Evolutionary conservation across 2,888 invertebrate species (phyloP).

Genomic region (Apodemia zela): DNA sequence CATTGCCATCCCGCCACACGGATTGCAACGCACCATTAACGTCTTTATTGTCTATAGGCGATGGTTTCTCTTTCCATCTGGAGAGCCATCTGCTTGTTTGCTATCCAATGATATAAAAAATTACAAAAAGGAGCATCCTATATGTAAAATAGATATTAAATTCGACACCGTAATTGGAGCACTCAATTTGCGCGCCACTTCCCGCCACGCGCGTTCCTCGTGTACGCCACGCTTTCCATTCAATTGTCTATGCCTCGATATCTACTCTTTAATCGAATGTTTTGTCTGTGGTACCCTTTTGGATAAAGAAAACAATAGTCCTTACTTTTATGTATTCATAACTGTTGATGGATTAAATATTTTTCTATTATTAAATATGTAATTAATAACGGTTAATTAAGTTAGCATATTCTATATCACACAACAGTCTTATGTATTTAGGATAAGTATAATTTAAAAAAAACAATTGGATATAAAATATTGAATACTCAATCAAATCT

Average conservation of each 20-base stretch:
- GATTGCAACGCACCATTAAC: too few relatives aligned
- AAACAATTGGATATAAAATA: too few relatives aligned
- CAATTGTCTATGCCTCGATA: constrained; percentile 59
- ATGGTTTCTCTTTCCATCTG: too few relatives aligned
- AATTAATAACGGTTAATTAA: background rate
- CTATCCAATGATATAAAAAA: background rate
- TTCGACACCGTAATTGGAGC: constrained; percentile 75
- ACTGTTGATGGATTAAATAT: constrained; percentile 27
- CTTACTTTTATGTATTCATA: constrained; percentile 34
- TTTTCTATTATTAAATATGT: constrained; percentile 12
- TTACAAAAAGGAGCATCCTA: constrained; percentile 22
- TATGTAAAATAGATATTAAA: constrained; percentile 38
- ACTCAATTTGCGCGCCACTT: constrained; percentile 75
- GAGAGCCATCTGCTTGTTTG: too few relatives aligned
- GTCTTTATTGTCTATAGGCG: too few relatives aligned
- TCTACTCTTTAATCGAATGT: constrained; percentile 54
- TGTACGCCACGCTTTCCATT: constrained; percentile 45
- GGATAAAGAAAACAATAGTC: constrained; percentile 46
- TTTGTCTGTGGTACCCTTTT: constrained; percentile 54
- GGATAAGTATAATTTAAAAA: too few relatives aligned
- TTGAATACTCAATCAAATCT: too few relatives aligned
- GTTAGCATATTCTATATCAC: too few relatives aligned
- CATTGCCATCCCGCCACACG: too few relatives aligned
- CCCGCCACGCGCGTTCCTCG: constrained; percentile 52
- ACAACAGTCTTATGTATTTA: too few relatives aligned